Evolutionary conservation across 2,888 invertebrate genomes (phyloP).

Genomic region (Hedya salicella): DNA sequence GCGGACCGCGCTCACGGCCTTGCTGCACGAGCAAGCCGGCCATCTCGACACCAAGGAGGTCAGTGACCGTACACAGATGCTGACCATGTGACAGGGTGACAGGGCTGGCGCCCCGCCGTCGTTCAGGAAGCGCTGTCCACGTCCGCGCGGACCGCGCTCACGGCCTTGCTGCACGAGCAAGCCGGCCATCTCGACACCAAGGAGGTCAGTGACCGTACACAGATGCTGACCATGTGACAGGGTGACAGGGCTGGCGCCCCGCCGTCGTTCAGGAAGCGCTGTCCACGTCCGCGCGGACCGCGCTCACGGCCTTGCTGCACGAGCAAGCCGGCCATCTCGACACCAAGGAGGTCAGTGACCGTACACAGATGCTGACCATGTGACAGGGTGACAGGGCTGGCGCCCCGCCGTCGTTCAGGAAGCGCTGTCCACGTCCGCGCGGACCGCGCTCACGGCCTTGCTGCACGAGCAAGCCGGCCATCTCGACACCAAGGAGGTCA

Average conservation of each 20-base stretch:
- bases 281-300: no score
- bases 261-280: no score
- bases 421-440: no score
- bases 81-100: no score
- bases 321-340: neutral
- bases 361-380: neutral
- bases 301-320: neutral
- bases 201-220: neutral
- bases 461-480: no score
- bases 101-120: no score
- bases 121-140: neutral
- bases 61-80: constrained; percentile 12
- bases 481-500: no score
- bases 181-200: neutral
- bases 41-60: constrained; percentile 27
- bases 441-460: no score
- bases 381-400: no score
- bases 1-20: constrained; percentile 87
- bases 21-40: constrained; percentile 1
- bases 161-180: neutral
- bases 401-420: no score
- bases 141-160: neutral
- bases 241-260: no score
- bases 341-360: neutral
- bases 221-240: neutral